A percentile compares a stretch with the other conserved stretches of the same genome.
Evolutionary conservation across 2,888 invertebrate genomes (phyloP).

Genomic region (Galerucella nymphaeae): DNA sequence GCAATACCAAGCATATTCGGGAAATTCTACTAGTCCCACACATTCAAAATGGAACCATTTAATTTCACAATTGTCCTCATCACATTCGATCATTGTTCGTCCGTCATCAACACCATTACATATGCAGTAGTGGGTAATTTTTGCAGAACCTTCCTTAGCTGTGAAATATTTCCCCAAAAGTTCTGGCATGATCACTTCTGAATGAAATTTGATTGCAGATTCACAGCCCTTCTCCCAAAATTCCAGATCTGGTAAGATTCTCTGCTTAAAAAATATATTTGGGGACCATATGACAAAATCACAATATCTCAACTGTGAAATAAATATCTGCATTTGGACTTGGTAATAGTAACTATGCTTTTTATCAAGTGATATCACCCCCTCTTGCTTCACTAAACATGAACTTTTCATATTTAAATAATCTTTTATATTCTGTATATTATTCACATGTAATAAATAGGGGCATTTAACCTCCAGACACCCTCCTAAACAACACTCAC

Average conservation of each 20-base stretch:
- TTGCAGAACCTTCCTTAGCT: constrained; percentile 16
- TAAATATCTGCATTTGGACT: constrained; percentile 39
- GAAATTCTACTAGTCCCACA: constrained; percentile 70
- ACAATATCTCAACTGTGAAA: constrained; percentile 32
- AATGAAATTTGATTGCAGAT: constrained; percentile 32
- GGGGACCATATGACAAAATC: constrained; percentile 37
- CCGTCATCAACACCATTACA: no score
- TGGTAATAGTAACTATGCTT: constrained; percentile 38
- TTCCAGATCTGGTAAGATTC: constrained; percentile 26
- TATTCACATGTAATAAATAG: constrained; percentile 18
- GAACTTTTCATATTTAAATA: constrained; percentile 7
- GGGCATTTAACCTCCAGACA: constrained; percentile 42
- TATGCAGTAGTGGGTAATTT: constrained; percentile 5
- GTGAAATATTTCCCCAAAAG: constrained; percentile 38
- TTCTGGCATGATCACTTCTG: constrained; percentile 40
- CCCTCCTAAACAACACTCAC: constrained; percentile 40
- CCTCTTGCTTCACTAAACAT: constrained; percentile 17
- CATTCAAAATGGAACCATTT: constrained; percentile 98
- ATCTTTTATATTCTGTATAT: not conserved
- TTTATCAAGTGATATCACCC: no score
- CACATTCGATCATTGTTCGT: no score
- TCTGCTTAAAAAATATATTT: constrained; percentile 14
- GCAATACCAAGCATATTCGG: constrained; percentile 22
- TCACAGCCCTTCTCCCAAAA: constrained; percentile 28
- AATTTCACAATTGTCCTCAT: constrained; percentile 72